phyloP scores from a whole-genome alignment of 2,113 vertebrate genomes.

The Miniopterus natalensis region DNA sequence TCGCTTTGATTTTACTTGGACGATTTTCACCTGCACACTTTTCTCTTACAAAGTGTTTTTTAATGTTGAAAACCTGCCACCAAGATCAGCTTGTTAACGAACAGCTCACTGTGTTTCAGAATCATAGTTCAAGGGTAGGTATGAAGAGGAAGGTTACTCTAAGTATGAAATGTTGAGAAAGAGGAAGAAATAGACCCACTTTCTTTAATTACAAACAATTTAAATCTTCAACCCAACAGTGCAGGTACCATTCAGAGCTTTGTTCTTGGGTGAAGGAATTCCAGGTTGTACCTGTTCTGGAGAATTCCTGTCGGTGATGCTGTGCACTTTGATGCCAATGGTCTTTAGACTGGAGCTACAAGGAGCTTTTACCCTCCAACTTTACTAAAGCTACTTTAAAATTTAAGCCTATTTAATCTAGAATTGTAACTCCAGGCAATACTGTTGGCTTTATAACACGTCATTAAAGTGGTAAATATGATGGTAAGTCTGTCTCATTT shows the following conservation, averaged over 20 bases:
- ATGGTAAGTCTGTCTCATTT: neutral
- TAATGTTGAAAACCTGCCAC: neutral
- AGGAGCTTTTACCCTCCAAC: neutral
- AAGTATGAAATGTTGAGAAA: conserved; percentile 11
- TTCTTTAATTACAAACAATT: conserved; percentile 9
- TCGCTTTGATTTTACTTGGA: neutral
- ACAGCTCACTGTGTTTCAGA: conserved; percentile 43
- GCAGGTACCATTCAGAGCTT: neutral
- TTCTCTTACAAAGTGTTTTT: neutral
- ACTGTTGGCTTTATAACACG: neutral
- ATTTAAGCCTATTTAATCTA: neutral
- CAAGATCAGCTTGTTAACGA: neutral
- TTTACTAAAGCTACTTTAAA: neutral
- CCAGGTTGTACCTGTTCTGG: neutral
- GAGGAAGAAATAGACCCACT: neutral
- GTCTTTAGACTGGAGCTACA: neutral
- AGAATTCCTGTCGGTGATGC: neutral
- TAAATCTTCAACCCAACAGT: neutral
- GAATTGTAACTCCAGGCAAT: neutral
- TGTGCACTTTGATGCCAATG: neutral
- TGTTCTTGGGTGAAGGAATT: conserved; percentile 41
- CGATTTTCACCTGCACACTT: neutral
- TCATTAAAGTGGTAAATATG: neutral
- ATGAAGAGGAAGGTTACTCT: conserved; percentile 16
- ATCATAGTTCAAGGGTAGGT: conserved; percentile 20